Evolutionary conservation across 2,888 invertebrate genomes (phyloP).

Genomic region (Hyles lineata): DNA sequence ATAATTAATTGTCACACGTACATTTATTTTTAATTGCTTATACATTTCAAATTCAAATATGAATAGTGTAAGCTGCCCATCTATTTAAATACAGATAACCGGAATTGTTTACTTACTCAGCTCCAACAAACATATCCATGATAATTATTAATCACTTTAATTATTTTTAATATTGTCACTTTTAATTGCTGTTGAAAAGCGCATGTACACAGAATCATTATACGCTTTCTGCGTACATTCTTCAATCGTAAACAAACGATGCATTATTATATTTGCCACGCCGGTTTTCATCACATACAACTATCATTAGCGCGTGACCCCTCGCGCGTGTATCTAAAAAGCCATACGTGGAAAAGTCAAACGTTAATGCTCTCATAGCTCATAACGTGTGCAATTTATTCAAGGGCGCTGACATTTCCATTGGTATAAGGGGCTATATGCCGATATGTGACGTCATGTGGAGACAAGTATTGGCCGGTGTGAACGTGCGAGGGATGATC

Average conservation of each 20-base stretch:
- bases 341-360: not conserved
- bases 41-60: not conserved
- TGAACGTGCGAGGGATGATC: constrained; percentile 60
- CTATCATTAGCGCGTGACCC: constrained; percentile 3
- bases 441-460: constrained; percentile 17
- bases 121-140: not conserved
- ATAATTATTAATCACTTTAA: constrained; percentile 5
- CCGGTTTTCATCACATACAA: not conserved
- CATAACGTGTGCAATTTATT: constrained; percentile 32
- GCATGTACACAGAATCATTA: not conserved
- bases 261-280: not conserved
- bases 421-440: constrained; percentile 10
- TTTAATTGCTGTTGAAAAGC: constrained; percentile 4
- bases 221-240: not conserved
- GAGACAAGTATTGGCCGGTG: constrained; percentile 20
- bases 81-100: not conserved
- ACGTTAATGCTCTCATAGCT: not conserved
- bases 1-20: not conserved
- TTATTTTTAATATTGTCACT: constrained; percentile 3
- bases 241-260: not conserved
- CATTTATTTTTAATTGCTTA: not conserved
- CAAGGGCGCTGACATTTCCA: constrained; percentile 48
- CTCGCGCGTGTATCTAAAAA: not conserved
- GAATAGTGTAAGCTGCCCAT: not conserved
- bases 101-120: constrained; percentile 3